Conservation (phyloP, 2,888 invertebrate species). For the Gymnoscelis rufifasciata region DNA sequence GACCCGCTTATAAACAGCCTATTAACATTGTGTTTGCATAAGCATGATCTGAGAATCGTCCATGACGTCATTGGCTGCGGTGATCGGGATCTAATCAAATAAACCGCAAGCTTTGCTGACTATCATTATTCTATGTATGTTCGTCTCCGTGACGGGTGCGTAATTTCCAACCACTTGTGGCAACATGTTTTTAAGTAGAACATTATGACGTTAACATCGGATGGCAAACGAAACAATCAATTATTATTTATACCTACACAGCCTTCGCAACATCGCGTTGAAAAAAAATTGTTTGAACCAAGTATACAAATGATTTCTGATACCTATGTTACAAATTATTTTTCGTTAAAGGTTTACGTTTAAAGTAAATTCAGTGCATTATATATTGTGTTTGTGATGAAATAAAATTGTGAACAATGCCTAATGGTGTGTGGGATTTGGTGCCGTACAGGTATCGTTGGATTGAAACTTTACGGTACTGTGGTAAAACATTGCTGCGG, state of each 20-base stretch:
- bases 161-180: too few species aligned
- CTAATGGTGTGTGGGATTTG: constrained; percentile 62
- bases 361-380: background rate
- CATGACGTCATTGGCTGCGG: background rate
- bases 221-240: too few species aligned
- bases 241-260: too few species aligned
- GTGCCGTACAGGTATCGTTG: constrained; percentile 66
- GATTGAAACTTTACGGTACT: constrained; percentile 69
- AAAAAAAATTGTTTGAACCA: too few species aligned
- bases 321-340: too few species aligned
- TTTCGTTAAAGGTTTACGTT: too few species aligned
- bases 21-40: background rate
- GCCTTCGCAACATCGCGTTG: too few species aligned
- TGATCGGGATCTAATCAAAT: constrained; percentile 4
- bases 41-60: constrained; percentile 3
- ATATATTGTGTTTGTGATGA: constrained; percentile 35
- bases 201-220: too few species aligned
- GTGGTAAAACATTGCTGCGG: constrained; percentile 70
- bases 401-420: constrained; percentile 40
- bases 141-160: too few species aligned
- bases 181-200: too few species aligned
- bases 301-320: too few species aligned
- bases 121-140: background rate
- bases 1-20: constrained; percentile 6
- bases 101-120: constrained; percentile 6